A percentile compares a stretch with the other conserved stretches of the same genome.
Evolutionary conservation across 2,888 invertebrate species (phyloP).

Genomic region (Cylloceria caligata): DNA sequence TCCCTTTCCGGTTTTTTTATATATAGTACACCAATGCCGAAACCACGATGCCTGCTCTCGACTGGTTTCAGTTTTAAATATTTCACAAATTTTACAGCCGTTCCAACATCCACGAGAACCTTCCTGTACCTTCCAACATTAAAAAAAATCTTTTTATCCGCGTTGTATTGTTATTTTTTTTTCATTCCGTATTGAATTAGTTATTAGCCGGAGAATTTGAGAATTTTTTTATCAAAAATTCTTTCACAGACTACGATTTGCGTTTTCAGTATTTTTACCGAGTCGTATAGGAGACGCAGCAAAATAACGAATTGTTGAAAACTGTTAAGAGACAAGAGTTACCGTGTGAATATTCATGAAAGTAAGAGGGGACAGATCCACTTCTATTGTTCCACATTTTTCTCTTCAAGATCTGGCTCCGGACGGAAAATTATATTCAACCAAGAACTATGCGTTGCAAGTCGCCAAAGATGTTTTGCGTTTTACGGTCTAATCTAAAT

Average conservation of each 20-base stretch:
- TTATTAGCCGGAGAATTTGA: not conserved
- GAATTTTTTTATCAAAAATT: not conserved
- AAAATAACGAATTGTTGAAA: not conserved
- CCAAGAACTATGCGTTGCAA: constrained; percentile 15
- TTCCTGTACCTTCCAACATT: not conserved
- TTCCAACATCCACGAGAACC: constrained; percentile 16
- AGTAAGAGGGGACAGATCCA: not conserved
- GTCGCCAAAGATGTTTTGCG: too few species aligned
- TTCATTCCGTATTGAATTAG: constrained; percentile 9
- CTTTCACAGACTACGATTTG: not conserved
- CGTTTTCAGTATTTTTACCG: not conserved
- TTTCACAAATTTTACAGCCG: constrained; percentile 17
- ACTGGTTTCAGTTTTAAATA: constrained; percentile 31
- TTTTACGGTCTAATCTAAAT: constrained; percentile 1
- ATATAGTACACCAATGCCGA: not conserved
- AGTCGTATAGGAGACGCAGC: not conserved
- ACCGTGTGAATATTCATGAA: not conserved
- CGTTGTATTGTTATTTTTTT: not conserved
- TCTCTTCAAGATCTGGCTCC: constrained; percentile 7
- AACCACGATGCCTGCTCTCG: constrained; percentile 9
- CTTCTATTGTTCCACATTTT: not conserved
- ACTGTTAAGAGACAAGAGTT: not conserved
- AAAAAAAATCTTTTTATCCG: constrained; percentile 9
- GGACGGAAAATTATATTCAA: constrained; percentile 25
- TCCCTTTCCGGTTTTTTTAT: constrained; percentile 45